Conservation (phyloP, 2,797 vertebrate species). For the Yasuhikotakia modesta region DNA sequence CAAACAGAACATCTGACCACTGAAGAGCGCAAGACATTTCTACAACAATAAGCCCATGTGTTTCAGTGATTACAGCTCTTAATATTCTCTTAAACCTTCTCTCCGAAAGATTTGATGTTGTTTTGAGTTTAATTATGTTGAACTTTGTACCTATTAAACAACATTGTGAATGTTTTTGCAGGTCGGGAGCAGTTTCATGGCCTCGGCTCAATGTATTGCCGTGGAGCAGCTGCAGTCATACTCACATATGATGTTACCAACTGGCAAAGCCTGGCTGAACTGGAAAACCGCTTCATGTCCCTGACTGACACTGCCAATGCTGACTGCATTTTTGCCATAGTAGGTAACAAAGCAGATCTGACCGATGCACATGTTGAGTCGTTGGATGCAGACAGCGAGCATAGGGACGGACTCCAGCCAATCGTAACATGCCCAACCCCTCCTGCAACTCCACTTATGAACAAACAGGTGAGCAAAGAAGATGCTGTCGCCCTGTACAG, state of each 20-base stretch:
- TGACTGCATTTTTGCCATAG: constrained; percentile 92
- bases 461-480: constrained; percentile 83
- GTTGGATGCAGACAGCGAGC: constrained; percentile 47
- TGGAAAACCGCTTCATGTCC: constrained; percentile 93
- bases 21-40: constrained; percentile 58
- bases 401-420: constrained; percentile 54
- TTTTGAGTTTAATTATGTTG: not conserved
- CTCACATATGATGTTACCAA: constrained; percentile 92
- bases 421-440: constrained; percentile 63
- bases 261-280: constrained; percentile 88
- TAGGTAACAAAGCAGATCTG: constrained; percentile 95
- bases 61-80: constrained; percentile 56
- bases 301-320: constrained; percentile 90
- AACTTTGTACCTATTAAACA: not conserved
- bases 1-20: too few species aligned
- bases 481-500: constrained; percentile 87
- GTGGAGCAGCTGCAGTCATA: constrained; percentile 89
- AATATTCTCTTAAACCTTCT: constrained; percentile 10
- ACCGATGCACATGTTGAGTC: constrained; percentile 70
- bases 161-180: constrained; percentile 61
- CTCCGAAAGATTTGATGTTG: not conserved
- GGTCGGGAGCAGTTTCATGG: constrained; percentile 97
- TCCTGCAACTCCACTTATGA: constrained; percentile 62
- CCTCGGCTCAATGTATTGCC: constrained; percentile 96
- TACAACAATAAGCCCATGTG: constrained; percentile 67